Evolutionary conservation across 2,888 invertebrate genomes (phyloP).

Genomic region (Callimorpha dominula): DNA sequence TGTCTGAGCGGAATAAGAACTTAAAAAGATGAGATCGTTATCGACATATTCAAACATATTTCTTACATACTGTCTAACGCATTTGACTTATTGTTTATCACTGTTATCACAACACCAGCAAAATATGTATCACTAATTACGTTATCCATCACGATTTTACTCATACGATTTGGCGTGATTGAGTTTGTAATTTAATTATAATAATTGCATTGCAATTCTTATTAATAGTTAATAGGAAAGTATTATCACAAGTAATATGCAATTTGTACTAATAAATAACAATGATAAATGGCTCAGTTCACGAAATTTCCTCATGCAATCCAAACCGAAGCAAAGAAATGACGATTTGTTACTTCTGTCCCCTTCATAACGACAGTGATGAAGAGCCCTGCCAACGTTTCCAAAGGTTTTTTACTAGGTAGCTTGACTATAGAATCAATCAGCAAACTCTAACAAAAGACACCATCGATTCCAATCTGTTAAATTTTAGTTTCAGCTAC

Average conservation of each 20-base stretch:
- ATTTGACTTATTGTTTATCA: background rate
- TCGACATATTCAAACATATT: background rate
- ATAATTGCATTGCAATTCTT: conserved; percentile 9
- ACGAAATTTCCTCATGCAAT: no score
- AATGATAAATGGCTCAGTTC: no score
- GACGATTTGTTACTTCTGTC: background rate
- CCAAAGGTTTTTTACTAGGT: background rate
- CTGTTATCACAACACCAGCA: conserved; percentile 13
- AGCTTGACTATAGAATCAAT: background rate
- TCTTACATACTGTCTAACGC: background rate
- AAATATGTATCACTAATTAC: conserved; percentile 32
- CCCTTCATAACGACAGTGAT: background rate
- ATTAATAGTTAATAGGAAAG: conserved; percentile 5
- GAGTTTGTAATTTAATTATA: conserved; percentile 17
- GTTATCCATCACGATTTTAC: conserved; percentile 58
- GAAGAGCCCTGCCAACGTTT: background rate
- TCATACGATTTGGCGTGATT: conserved; percentile 58
- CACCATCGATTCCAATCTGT: no score
- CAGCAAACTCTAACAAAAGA: no score
- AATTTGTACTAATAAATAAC: no score
- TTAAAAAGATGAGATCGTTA: background rate
- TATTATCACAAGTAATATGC: no score
- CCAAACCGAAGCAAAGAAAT: no score
- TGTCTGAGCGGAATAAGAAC: no score
- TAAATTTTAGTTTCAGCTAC: background rate